These are phyloP conservation scores for Merluccius polli DNA, from an alignment of 2,797 vertebrate genomes.

Conservation along the genomic window DNA sequence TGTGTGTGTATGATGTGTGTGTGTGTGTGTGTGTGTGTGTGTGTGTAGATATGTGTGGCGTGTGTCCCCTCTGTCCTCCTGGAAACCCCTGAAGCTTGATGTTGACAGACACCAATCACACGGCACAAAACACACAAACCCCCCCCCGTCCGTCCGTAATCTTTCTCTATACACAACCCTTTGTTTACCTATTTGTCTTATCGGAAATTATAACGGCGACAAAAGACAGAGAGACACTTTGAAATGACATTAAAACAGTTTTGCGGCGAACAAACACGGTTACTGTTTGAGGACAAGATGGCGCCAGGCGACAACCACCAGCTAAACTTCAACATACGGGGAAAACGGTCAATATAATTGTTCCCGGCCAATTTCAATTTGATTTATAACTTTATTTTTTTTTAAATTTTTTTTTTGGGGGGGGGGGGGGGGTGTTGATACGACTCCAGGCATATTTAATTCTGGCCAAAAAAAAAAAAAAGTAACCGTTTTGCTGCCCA, in stretches of 20 bases:
- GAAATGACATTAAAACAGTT: conserved; percentile 35
- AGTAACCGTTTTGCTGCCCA: neutral
- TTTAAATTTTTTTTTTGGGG: no score
- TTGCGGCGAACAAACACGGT: conserved; percentile 5
- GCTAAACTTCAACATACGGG: neutral
- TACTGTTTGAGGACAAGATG: neutral
- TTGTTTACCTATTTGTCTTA: conserved; percentile 35
- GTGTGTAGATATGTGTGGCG: neutral
- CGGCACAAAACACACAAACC: conserved; percentile 33
- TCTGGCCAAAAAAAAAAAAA: neutral
- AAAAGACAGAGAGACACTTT: conserved; percentile 23
- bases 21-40: no score
- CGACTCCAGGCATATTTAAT: neutral
- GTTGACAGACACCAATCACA: conserved; percentile 26
- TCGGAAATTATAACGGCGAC: conserved; percentile 30
- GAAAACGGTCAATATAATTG: neutral
- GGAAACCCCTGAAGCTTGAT: conserved; percentile 25
- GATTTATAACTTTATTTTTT: neutral
- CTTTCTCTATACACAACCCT: conserved; percentile 37
- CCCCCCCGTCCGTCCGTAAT: neutral
- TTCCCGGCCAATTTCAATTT: neutral
- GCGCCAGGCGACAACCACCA: neutral
- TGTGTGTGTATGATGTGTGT: neutral
- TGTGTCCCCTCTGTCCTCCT: neutral
- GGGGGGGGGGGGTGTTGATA: neutral